phyloP scores from a whole-genome alignment of 2,797 vertebrate species.

The Gorsachius magnificus region DNA sequence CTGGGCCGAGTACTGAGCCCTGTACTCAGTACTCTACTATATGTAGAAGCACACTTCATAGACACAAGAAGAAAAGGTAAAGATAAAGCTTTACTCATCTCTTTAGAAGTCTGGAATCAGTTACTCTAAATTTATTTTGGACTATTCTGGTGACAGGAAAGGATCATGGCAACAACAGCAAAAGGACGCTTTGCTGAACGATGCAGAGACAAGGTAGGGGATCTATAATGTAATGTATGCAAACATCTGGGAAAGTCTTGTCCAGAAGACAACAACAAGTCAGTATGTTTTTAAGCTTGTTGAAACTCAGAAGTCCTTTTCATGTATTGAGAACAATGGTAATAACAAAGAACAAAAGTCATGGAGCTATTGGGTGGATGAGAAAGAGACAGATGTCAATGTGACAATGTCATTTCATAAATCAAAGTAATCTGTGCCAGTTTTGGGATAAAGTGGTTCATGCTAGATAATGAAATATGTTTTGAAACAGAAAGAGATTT shows the following conservation, averaged over 20 bases:
- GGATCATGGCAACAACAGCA: background rate
- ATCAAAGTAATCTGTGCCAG: background rate
- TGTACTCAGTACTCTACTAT: too few species aligned
- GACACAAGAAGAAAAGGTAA: background rate
- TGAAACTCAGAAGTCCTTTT: background rate
- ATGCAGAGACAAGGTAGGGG: background rate
- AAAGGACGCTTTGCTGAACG: background rate
- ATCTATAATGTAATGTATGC: background rate
- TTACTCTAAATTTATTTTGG: background rate
- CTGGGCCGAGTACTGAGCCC: too few species aligned
- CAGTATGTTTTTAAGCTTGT: background rate
- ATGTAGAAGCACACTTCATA: background rate
- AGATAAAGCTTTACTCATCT: background rate
- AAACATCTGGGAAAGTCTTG: background rate
- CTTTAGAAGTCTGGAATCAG: background rate
- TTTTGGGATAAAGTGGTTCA: background rate
- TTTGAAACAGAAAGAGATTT: background rate
- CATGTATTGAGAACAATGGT: background rate
- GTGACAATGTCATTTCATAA: background rate
- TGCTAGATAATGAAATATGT: background rate
- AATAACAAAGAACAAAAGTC: background rate
- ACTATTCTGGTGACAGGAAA: background rate
- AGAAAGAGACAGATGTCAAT: background rate
- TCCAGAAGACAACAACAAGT: background rate
- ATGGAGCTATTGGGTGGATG: background rate